Evolutionary conservation across 2,888 invertebrate species (phyloP), one percentile per base, ranked within the genome.

Genomic region (Stenolophus ochropezus): DNA sequence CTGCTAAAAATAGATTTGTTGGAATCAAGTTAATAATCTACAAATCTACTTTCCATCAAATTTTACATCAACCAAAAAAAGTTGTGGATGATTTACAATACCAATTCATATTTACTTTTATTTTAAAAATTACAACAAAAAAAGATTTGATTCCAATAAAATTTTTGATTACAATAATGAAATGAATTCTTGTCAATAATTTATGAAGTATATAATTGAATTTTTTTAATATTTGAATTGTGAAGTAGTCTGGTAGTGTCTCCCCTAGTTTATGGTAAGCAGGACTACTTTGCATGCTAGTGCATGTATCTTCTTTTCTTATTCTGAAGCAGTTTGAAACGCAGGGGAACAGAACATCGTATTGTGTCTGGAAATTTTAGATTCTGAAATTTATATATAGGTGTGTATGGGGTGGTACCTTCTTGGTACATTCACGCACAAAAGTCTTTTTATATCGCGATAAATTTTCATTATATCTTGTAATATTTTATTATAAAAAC

Each of bases 271-370:
- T 78, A 78, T 61, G 78, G 78, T 61, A 78, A 78, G 65, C 27
- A 49, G 49, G 4, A 18, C 65, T 75, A 75, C 51, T 61, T 78
- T 78, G 78, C 78, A 78, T 78, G 78, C 56, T 58, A 69, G 65
- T 78, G 65, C 61, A 78, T 65, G 78, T 65, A 78, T 78, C 78
- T 47, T 78, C 65, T 78, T 58, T 78, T 47, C 65, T 61, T 76
- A 76, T 76, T 56, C 25, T 18, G 42, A 58, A 58, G 65, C 23
- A 61, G 65, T 78, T 77, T 61, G 58, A 77, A 78, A 65, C 58
- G 27, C 49, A 58, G 56, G 78, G 77, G 42, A 61, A 47, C 65
- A 69, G 65, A 25, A 61, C 65, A 61, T 20, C 49, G 42, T 61
- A 21, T 65, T 5, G 53, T 27, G 42, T 21, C 53, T 77, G 77